phyloP scores from a whole-genome alignment of 2,888 invertebrate species.

The Nephrotoma appendiculata region DNA sequence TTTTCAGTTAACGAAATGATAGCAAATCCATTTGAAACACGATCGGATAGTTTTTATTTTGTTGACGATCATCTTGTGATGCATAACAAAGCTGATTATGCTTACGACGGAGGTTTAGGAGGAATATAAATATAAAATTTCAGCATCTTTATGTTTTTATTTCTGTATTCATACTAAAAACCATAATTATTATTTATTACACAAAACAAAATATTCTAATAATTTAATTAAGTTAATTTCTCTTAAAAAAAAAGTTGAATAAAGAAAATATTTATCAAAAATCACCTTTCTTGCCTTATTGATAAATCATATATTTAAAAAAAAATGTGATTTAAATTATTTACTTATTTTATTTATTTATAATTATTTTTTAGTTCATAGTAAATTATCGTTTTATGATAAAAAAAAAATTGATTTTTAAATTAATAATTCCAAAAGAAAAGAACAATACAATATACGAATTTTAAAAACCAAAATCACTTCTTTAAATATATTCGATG shows the following conservation, averaged over 20 bases:
- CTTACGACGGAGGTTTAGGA: constrained; percentile 67
- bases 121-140: constrained; percentile 1
- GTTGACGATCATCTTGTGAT: constrained; percentile 93
- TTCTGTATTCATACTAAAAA: neutral
- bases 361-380: neutral
- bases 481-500: neutral
- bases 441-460: neutral
- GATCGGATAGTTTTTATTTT: constrained; percentile 98
- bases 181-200: neutral
- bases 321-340: neutral
- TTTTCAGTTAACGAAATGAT: constrained; percentile 91
- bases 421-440: neutral
- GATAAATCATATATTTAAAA: constrained; percentile 8
- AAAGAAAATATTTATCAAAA: constrained; percentile 2
- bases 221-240: neutral
- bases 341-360: neutral
- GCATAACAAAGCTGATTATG: constrained; percentile 99
- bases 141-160: neutral
- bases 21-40: constrained; percentile 86
- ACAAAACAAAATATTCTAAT: neutral
- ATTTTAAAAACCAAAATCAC: neutral
- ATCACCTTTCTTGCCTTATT: constrained; percentile 17
- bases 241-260: neutral
- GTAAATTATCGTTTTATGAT: neutral
- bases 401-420: neutral